These are phyloP conservation scores for Australoheros scitulus DNA, from an alignment of 2,113 vertebrate genomes.

Conservation along the genomic window DNA sequence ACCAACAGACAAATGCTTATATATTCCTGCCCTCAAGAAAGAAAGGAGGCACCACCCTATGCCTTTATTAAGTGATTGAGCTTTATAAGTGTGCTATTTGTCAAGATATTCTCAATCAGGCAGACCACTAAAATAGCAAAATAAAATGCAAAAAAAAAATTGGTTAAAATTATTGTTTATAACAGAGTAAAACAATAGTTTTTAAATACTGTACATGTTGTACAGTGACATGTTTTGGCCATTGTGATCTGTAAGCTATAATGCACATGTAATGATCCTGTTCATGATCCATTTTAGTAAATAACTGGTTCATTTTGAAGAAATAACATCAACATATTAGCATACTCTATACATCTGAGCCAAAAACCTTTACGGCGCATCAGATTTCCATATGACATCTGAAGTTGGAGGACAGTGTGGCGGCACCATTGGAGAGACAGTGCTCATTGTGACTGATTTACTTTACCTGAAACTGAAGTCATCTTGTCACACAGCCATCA, in stretches of 20 bases:
- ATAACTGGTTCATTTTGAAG: too few relatives aligned
- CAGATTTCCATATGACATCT: not conserved
- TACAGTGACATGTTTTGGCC: not conserved
- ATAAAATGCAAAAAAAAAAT: not conserved
- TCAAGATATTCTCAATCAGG: not conserved
- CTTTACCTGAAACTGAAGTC: not conserved
- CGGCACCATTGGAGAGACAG: not conserved
- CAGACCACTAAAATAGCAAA: not conserved
- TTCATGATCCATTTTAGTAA: too few relatives aligned
- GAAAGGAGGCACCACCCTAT: not conserved
- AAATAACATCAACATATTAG: too few relatives aligned
- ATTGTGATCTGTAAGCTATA: not conserved
- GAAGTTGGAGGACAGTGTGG: not conserved
- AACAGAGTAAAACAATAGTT: not conserved
- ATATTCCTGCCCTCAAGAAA: not conserved
- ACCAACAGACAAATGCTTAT: not conserved
- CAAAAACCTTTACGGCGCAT: not conserved
- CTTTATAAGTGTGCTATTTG: not conserved
- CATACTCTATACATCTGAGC: not conserved
- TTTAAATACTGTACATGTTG: not conserved
- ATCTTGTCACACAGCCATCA: not conserved
- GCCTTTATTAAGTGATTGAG: not conserved
- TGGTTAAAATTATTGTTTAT: not conserved
- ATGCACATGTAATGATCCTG: not conserved
- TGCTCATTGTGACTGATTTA: not conserved